Evolutionary conservation across 1,140 invertebrate genomes (phyloP).

Genomic region (Hesperophylax magnus): DNA sequence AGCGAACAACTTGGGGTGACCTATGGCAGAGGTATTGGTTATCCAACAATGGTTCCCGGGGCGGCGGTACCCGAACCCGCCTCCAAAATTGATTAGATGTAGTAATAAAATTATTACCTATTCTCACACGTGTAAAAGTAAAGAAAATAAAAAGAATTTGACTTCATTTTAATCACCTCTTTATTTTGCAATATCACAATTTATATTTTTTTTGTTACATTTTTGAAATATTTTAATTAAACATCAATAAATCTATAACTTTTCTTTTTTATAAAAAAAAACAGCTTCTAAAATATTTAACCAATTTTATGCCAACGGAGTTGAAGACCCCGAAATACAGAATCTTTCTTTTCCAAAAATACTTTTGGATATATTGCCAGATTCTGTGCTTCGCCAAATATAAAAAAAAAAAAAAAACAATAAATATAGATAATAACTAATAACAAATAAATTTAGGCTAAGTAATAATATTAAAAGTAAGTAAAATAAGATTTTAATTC

Average conservation of each 20-base stretch:
- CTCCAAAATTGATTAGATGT: no score
- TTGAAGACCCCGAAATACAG: neutral
- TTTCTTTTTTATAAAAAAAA: conserved; percentile 49
- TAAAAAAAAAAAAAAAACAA: conserved; percentile 1
- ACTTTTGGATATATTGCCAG: neutral
- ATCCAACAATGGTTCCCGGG: no score
- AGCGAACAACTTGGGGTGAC: no score
- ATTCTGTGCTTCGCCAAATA: neutral
- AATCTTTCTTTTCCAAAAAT: neutral
- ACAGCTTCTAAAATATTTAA: conserved; percentile 56
- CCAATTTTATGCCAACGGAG: neutral
- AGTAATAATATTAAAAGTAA: neutral
- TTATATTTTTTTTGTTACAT: conserved; percentile 53
- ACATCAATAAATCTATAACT: conserved; percentile 57
- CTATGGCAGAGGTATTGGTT: no score
- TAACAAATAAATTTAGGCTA: neutral
- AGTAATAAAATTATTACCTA: neutral
- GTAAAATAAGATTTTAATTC: neutral
- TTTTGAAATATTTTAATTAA: conserved; percentile 56
- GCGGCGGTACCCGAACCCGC: no score
- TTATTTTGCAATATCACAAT: conserved; percentile 58
- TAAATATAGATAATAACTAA: conserved; percentile 3
- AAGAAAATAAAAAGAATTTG: conserved; percentile 28
- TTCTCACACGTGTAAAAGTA: neutral
- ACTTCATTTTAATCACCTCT: conserved; percentile 38